phyloP scores from a whole-genome alignment of 2,888 invertebrate species.

The Eupithecia dodoneata region DNA sequence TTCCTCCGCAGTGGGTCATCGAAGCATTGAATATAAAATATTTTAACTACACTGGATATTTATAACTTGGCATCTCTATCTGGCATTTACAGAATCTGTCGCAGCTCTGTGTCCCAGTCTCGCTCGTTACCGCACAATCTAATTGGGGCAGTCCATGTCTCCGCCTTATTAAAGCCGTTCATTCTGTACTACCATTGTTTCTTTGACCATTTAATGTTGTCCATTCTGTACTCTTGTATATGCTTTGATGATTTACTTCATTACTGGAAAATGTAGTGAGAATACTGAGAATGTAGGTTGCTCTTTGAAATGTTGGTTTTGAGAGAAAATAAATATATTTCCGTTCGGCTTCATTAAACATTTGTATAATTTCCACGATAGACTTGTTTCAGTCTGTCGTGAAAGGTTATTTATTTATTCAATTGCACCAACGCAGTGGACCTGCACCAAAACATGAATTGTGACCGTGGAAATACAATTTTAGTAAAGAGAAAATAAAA shows the following conservation, averaged over 20 bases:
- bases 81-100: not conserved
- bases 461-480: too few species aligned
- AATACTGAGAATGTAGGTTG: conserved; percentile 8
- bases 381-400: not conserved
- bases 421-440: too few species aligned
- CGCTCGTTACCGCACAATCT: conserved; percentile 46
- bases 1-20: not conserved
- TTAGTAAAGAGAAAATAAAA: too few species aligned
- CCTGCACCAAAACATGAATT: too few species aligned
- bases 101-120: not conserved
- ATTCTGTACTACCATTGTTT: conserved; percentile 29
- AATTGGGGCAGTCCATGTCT: conserved; percentile 43
- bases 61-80: not conserved
- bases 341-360: not conserved
- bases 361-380: not conserved
- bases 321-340: not conserved
- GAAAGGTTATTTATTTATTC: too few species aligned
- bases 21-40: not conserved
- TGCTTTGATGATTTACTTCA: conserved; percentile 28
- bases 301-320: not conserved
- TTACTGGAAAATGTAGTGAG: conserved; percentile 24
- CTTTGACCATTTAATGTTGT: conserved; percentile 38
- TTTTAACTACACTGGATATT: not conserved
- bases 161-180: conserved; percentile 34
- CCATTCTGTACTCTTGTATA: conserved; percentile 1